Percentiles rank a stretch among this genome's conserved stretches.
Evolutionary conservation across 2,797 vertebrate species (phyloP).

Genomic region (Sus cebifrons): DNA sequence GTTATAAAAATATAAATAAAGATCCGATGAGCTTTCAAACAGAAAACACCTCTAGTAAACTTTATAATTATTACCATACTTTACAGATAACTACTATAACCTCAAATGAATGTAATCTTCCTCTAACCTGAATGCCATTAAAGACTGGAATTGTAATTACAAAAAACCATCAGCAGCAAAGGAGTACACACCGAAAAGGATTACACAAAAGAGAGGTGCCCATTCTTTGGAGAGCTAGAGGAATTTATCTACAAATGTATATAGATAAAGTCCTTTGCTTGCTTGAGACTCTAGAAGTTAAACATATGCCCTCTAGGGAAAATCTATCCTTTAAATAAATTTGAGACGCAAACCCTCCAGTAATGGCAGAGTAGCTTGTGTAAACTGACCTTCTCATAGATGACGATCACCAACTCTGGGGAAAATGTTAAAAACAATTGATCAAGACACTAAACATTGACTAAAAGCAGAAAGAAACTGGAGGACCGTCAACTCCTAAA

Average conservation of each 20-base stretch:
- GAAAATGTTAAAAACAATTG: conserved; percentile 24
- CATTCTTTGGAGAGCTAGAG: background rate
- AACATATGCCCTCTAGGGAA: background rate
- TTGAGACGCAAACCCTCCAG: conserved; percentile 27
- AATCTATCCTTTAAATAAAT: conserved; percentile 51
- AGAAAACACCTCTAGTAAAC: conserved; percentile 50
- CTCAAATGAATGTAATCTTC: conserved; percentile 25
- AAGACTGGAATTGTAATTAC: background rate
- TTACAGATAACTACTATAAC: background rate
- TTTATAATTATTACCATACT: background rate
- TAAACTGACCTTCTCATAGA: background rate
- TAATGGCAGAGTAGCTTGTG: conserved; percentile 4
- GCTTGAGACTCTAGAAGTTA: background rate
- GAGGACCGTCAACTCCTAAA: background rate
- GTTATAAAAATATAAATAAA: conserved; percentile 64
- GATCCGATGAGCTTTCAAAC: background rate
- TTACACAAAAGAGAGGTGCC: background rate
- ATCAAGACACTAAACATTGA: background rate
- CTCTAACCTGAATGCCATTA: background rate
- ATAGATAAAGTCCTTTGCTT: conserved; percentile 32
- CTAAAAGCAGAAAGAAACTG: background rate
- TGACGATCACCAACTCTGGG: background rate
- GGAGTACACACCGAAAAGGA: background rate
- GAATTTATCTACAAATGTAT: conserved; percentile 9
- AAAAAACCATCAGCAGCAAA: background rate